These are phyloP conservation scores for Chrosomus eos DNA, from an alignment of 2,797 vertebrate species.

Conservation along the genomic window DNA sequence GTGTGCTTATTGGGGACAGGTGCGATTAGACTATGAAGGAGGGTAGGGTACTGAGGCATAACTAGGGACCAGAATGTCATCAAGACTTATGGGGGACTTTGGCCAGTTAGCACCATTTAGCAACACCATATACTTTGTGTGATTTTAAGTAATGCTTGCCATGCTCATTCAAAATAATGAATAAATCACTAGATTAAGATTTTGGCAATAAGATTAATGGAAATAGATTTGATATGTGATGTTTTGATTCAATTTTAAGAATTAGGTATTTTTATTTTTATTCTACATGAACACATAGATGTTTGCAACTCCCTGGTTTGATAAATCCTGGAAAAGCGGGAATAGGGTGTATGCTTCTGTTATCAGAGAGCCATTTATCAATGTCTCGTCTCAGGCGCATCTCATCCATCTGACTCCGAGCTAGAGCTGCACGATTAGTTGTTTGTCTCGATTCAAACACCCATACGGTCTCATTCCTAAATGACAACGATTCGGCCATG, in stretches of 20 bases:
- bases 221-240: neutral
- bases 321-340: slow-evolving; percentile 1
- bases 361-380: slow-evolving; percentile 5
- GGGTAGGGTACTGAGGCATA: too few species aligned
- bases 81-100: neutral
- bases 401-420: neutral
- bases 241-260: neutral
- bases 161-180: neutral
- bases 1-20: neutral
- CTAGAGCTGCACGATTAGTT: too few species aligned
- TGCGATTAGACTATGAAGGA: neutral
- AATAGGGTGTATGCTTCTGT: neutral
- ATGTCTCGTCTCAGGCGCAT: neutral
- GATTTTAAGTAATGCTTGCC: neutral
- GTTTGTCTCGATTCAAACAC: too few species aligned
- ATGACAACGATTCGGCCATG: too few species aligned
- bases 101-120: neutral
- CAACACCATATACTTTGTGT: neutral
- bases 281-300: neutral
- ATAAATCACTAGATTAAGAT: neutral
- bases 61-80: neutral
- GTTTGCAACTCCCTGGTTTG: slow-evolving; percentile 20
- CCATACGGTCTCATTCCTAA: too few species aligned
- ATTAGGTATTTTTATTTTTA: neutral
- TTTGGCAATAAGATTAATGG: neutral